phyloP scores from a whole-genome alignment of 2,113 vertebrate species.

The Leptosomus discolor region DNA sequence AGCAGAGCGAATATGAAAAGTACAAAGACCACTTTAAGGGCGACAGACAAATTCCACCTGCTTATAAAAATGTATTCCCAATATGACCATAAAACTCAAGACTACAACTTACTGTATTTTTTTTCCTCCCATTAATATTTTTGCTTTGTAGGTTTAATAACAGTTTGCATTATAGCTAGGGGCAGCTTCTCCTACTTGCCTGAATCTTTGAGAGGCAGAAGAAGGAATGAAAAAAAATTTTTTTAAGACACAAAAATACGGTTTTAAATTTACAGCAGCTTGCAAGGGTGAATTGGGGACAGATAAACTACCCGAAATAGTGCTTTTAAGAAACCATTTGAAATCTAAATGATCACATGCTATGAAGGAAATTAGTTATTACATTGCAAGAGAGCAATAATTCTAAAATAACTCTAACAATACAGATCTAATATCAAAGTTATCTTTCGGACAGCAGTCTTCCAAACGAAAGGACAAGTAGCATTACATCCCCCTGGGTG shows the following conservation, averaged over 20 bases:
- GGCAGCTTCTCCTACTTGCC: not conserved
- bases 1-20: not conserved
- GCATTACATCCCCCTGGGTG: accelerated
- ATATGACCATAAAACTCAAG: not conserved
- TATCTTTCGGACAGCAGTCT: not conserved
- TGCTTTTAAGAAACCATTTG: not conserved
- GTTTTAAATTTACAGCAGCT: not conserved
- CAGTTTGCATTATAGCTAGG: not conserved
- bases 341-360: not conserved
- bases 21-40: not conserved
- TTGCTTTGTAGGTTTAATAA: not conserved
- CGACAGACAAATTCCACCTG: not conserved
- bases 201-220: not conserved
- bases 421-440: not conserved
- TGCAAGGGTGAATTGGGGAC: not conserved
- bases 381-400: not conserved
- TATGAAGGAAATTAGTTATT: not conserved
- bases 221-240: not conserved
- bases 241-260: not conserved
- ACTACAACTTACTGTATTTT: not conserved
- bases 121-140: not conserved
- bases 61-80: not conserved
- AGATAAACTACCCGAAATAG: not conserved
- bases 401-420: not conserved
- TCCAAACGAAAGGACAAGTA: not conserved